Evolutionary conservation across 2,797 vertebrate genomes (phyloP).

Genomic region (Alauda arvensis): DNA sequence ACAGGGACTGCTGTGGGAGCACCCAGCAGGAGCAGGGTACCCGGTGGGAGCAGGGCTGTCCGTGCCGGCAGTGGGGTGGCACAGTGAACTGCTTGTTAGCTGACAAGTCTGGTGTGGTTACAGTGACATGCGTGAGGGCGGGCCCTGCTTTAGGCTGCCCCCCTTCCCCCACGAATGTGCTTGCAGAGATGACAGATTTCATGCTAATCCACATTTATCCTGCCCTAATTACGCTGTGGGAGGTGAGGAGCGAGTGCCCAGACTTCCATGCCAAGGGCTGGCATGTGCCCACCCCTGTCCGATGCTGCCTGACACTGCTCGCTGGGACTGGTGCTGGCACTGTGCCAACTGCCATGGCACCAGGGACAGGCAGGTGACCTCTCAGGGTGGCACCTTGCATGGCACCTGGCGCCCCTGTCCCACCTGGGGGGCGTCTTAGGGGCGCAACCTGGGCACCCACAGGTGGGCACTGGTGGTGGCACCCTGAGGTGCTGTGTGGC

Average conservation of each 20-base stretch:
- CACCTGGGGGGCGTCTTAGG: too few species aligned
- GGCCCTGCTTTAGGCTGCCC: background rate
- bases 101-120: background rate
- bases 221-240: slow-evolving; percentile 35
- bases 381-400: accelerated
- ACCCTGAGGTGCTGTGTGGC: background rate
- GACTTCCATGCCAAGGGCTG: background rate
- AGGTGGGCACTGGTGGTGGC: background rate
- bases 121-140: background rate
- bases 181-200: slow-evolving; percentile 38
- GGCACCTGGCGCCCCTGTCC: background rate
- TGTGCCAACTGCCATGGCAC: background rate
- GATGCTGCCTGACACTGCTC: background rate
- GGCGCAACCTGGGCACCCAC: background rate
- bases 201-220: slow-evolving; percentile 37
- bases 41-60: background rate
- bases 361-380: background rate
- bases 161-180: background rate
- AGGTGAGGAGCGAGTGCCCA: background rate
- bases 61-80: background rate
- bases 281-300: background rate
- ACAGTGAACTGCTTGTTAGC: background rate
- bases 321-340: accelerated
- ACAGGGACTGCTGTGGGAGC: background rate
- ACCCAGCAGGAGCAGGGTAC: background rate